phyloP scores from a whole-genome alignment of 2,888 invertebrate genomes.

The Orthosia gracilis region DNA sequence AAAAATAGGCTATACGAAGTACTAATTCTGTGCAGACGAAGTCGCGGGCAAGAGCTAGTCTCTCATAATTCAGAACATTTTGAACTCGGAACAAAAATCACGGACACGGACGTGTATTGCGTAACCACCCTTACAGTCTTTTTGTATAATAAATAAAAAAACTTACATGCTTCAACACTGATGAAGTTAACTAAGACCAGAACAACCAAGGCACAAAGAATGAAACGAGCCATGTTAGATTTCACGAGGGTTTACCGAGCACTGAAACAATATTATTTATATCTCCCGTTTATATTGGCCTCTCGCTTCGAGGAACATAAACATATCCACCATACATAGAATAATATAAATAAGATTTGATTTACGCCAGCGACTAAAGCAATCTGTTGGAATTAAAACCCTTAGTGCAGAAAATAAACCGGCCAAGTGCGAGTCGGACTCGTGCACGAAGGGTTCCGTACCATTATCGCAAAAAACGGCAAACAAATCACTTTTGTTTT shows the following conservation, averaged over 20 bases:
- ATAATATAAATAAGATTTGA: background rate
- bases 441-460: no score
- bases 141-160: background rate
- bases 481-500: no score
- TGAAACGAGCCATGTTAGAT: constrained; percentile 33
- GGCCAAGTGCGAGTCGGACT: no score
- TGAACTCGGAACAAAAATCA: no score
- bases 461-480: no score
- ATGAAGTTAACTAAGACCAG: constrained; percentile 15
- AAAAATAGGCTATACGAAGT: no score
- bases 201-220: constrained; percentile 3
- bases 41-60: no score
- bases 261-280: constrained; percentile 6
- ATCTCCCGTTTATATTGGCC: constrained; percentile 2
- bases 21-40: no score
- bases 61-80: no score
- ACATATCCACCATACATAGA: background rate
- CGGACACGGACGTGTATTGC: no score
- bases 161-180: constrained; percentile 32
- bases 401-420: no score
- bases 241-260: background rate
- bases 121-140: no score
- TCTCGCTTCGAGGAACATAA: background rate
- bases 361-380: background rate
- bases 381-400: background rate